Conservation (phyloP, 2,888 invertebrate genomes). For the Mongoloraphidia duomilia region DNA sequence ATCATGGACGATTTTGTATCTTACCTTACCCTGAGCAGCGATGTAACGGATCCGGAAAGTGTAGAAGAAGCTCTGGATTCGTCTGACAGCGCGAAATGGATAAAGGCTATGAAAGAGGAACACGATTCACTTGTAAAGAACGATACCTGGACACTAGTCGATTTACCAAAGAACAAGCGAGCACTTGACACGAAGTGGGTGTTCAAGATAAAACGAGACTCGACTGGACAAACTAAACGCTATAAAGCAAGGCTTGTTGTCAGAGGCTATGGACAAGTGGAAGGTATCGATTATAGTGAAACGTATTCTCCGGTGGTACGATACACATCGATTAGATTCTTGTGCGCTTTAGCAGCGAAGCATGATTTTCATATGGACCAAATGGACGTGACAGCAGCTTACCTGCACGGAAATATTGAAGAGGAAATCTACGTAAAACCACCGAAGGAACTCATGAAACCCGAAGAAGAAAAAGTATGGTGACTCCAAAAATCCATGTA, state of each 20-base stretch:
- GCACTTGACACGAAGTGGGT: constrained; percentile 1
- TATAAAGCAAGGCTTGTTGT: not conserved
- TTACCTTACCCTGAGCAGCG: not conserved
- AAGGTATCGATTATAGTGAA: not conserved
- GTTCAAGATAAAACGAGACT: constrained; percentile 2
- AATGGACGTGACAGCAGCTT: constrained; percentile 12
- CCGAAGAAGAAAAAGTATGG: not conserved
- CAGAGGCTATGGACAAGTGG: not conserved
- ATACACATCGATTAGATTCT: constrained; percentile 8
- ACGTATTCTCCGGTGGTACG: constrained; percentile 6
- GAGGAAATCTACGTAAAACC: too few relatives aligned
- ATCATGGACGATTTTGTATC: not conserved
- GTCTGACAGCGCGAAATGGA: not conserved
- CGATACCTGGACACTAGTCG: not conserved
- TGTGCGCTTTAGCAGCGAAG: constrained; percentile 9
- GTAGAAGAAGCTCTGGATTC: not conserved
- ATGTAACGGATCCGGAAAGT: not conserved
- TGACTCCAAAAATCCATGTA: constrained; percentile 4
- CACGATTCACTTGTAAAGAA: not conserved
- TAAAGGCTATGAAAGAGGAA: not conserved
- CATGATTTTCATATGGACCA: constrained; percentile 9
- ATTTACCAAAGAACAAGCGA: not conserved
- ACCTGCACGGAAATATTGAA: constrained; percentile 10
- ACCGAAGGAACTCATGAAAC: too few relatives aligned
- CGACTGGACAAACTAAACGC: not conserved